Evolutionary conservation across 2,888 invertebrate species (phyloP).

Genomic region (Nomada hirtipes): DNA sequence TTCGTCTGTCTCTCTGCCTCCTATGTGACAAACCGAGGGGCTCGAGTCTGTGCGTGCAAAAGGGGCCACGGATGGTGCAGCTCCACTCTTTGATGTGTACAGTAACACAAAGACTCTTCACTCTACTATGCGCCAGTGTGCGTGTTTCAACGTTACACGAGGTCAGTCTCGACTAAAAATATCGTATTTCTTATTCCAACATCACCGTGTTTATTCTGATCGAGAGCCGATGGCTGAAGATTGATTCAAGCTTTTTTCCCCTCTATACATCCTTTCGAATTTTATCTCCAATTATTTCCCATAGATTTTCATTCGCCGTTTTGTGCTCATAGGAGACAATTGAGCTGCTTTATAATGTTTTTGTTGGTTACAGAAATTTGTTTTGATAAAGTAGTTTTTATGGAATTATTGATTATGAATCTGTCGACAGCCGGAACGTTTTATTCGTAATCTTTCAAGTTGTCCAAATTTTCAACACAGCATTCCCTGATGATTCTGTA

Average conservation of each 20-base stretch:
- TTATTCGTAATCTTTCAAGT: too few species aligned
- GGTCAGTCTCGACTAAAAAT: conserved; percentile 31
- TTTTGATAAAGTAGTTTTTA: too few species aligned
- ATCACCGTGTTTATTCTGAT: background rate
- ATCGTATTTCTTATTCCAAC: conserved; percentile 29
- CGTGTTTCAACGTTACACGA: conserved; percentile 8
- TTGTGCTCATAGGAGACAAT: too few species aligned
- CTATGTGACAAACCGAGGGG: background rate
- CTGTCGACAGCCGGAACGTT: too few species aligned
- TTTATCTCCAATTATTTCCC: too few species aligned
- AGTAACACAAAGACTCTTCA: conserved; percentile 17
- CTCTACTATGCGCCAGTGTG: background rate
- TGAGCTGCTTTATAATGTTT: too few species aligned
- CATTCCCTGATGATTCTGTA: too few species aligned
- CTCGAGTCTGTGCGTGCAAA: conserved; percentile 12
- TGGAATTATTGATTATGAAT: too few species aligned
- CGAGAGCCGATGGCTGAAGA: background rate
- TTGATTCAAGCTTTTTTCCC: too few species aligned
- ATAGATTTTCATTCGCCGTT: too few species aligned
- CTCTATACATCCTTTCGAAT: background rate
- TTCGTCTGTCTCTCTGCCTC: conserved; percentile 15
- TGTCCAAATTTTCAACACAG: too few species aligned
- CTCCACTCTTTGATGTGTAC: conserved; percentile 33
- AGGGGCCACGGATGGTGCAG: conserved; percentile 14
- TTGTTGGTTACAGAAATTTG: too few species aligned